Base-by-base conservation (phyloP, 1,140 invertebrate genomes). In the Anastrepha ludens region DNA sequence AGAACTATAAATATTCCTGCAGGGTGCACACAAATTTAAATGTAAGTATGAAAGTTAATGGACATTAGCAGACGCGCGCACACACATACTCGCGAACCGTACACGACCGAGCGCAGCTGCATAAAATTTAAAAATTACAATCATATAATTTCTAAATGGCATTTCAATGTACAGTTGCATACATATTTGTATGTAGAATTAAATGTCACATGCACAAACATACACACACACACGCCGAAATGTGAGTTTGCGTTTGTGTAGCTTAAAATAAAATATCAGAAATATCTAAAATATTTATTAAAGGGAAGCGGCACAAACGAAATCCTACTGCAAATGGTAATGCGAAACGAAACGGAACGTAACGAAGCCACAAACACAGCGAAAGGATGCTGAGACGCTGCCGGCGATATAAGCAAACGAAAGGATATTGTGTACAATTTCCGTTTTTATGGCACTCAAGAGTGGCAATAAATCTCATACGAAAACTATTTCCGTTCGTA, bases 401-500 rank as follows among this genome's bases (percentile, higher is more conserved):
- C 47, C 20, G 74, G 74, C 47, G n/a, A 55, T 81, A n/a, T 81
- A 47, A 47, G 74, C 85, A 86, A 60, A 60, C 59, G 55, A 87
- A 78, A 87, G 87, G 87, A 87, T 87, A 87, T 87, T 87, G 87
- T 87, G 44, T 85, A 87, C 87, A 87, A 87, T 87, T 87, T 87
- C 87, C 87, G 67, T 58, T 87, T 87, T 87, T 87, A 87, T 87
- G 87, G 87, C 74, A 62, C 74, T 85, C 74, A 87, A 87, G 87
- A 85, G 87, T 87, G 87, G 87, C 74, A 87, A 87, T 87, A 87
- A 87, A 87, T 87, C 74, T 87, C n/a, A 85, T 87, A 74, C 70
- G 74, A 85, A 87, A 87, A 87, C 74, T 81, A 81, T 87, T 87
- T 87, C 87, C 70, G 58, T 87, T 74, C 55, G 47, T 81, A 81